phyloP scores from a whole-genome alignment of 2,113 vertebrate species.

The Phrynosoma platyrhinos region DNA sequence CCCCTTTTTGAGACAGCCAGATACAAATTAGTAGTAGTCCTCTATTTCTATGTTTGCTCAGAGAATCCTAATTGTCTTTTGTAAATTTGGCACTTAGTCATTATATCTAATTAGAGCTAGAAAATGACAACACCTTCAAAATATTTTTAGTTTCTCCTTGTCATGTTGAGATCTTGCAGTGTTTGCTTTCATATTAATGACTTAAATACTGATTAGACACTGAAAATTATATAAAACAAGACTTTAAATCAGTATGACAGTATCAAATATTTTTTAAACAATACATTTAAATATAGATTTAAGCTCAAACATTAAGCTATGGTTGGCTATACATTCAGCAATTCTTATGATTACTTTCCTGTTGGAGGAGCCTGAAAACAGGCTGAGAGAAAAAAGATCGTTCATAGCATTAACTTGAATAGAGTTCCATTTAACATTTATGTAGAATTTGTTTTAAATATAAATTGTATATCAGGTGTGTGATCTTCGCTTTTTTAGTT shows the following conservation, averaged over 20 bases:
- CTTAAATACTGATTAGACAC: background rate
- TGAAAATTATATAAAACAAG: background rate
- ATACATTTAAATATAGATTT: background rate
- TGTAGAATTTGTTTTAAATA: background rate
- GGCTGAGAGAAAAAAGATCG: background rate
- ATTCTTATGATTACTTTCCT: background rate
- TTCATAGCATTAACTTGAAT: background rate
- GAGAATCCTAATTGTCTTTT: no score
- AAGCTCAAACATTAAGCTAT: background rate
- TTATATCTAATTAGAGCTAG: background rate
- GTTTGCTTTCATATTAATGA: background rate
- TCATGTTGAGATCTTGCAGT: background rate
- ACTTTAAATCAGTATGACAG: background rate
- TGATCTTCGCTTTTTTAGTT: constrained; percentile 80
- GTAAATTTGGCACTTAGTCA: background rate
- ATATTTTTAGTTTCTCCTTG: background rate
- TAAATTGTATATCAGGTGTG: background rate
- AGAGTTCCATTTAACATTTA: background rate
- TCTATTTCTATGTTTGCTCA: background rate
- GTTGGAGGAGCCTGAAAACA: background rate
- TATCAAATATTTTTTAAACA: background rate
- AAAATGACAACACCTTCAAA: background rate
- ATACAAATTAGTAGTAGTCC: constrained; percentile 7
- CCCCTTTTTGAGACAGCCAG: background rate
- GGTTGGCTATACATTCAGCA: background rate